Base-by-base conservation (phyloP, 2,888 invertebrate species). In the Pseudolycoriella hygida region DNA sequence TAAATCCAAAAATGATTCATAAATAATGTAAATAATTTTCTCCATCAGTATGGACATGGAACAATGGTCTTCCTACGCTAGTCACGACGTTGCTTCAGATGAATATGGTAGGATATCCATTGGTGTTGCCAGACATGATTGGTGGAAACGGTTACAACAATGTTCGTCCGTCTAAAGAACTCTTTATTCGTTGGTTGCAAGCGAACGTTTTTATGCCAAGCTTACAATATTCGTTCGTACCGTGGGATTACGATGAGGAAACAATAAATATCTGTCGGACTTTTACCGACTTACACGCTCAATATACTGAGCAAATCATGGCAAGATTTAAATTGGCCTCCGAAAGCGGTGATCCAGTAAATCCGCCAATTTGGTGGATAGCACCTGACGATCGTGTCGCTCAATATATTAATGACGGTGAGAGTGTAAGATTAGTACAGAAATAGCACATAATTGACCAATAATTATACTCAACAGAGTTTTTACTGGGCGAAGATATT, bases 281-380 rank as follows among this genome's bases (percentile, higher is more conserved):
- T 45, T 80, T 73, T 57, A 74, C 80, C 0, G 65, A 74, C 1
- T 59, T 87, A 0, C 85, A 85, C 54, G 72, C 70, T 0, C 55
- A 66, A 11, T 75, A 76, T 52, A 68, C 77, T 0, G 70, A 73
- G 1, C 64, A 70, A 34, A 77, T 87, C 46, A 66, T 73, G 51
- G 61, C 67, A 3, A 74, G 76, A 0, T 80, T 81, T 71, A 56
- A 72, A 43, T 62, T 69, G 4, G 69, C 77, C 0, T 71, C 76
- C 0, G 51, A 55, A 2, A 67, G 70, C 1, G 85, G 84, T 1
- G 44, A 44, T 17, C 87, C 85, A 0, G 74, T 86, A 11, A 84
- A 85, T 62, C 69, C 80, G 2, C 89, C 89, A 0, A 69, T 89
- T 32, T 90, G 89, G 89, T 89, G 87, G 87, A 57, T 80, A 1